Evolutionary conservation across 1,140 invertebrate genomes (phyloP), one percentile per base, ranked within the genome.

Genomic region (Parapsyche elsis): DNA sequence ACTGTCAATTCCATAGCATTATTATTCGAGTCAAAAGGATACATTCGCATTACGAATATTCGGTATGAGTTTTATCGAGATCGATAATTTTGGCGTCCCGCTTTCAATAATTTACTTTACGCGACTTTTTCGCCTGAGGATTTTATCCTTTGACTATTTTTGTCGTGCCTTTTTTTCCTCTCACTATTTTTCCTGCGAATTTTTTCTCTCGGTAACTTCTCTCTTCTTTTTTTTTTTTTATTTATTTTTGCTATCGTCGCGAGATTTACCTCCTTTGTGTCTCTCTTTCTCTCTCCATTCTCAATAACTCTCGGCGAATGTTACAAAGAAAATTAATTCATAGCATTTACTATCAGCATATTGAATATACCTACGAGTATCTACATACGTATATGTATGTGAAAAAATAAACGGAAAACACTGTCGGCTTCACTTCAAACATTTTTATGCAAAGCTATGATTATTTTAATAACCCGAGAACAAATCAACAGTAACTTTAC

Each of bases 211-310:
- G 21, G 64, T 26, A 67, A 67, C 23, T 67, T 67, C 9, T 26
- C 12, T 61, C n/a, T 9, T n/a, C n/a, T n/a, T n/a, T 10, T 21
- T 21, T 61, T 4, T 61, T 67, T 67, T 67, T 30, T 30, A 23
- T 26, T 67, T 67, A 67, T 67, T 53, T 53, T 67, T 24, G 23
- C 64, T 67, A 24, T 67, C 24, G 64, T 67, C 64, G 64, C 23
- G 64, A 67, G 64, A 67, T 67, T 67, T 67, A 67, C 64, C 64
- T 67, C 24, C 64, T 67, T 67, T 67, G 64, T 67, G 64, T 30
- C 30, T 38, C 30, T 38, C 30, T 38, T 38, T 67, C 49, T 12
- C 49, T 30, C 23, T 12, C 64, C 21, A 5, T 30, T 67, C 64
- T 67, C 64, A 30, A 67, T 67, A 30, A 30, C n/a, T 67, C 24